phyloP scores from a whole-genome alignment of 1,140 invertebrate genomes.

The Aphelenchoides besseyi region DNA sequence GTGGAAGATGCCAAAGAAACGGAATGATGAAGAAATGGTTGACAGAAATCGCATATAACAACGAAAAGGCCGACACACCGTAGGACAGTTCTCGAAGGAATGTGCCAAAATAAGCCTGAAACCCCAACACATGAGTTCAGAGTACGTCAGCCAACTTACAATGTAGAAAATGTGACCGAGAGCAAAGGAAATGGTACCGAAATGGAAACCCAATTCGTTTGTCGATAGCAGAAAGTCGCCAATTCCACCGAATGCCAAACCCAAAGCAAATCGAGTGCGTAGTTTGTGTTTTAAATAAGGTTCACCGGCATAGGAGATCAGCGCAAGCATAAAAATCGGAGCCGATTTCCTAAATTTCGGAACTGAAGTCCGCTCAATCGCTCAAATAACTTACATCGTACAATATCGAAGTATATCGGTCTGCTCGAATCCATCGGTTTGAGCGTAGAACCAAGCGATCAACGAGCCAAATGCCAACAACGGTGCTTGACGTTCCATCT shows the following conservation, averaged over 20 bases:
- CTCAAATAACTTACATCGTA: background rate
- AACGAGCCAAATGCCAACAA: slow-evolving; percentile 2
- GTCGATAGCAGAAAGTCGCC: slow-evolving; percentile 22
- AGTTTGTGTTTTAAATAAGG: background rate
- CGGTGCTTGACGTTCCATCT: slow-evolving; percentile 9
- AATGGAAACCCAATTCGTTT: slow-evolving; percentile 12
- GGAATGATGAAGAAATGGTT: slow-evolving; percentile 25
- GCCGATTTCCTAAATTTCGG: slow-evolving; percentile 1
- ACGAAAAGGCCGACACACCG: background rate
- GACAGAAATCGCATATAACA: slow-evolving; percentile 14
- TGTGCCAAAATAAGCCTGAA: slow-evolving; percentile 18
- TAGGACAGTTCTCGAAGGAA: background rate
- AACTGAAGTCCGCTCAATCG: background rate
- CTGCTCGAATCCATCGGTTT: slow-evolving; percentile 13
- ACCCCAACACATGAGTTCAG: background rate
- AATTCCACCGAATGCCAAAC: slow-evolving; percentile 4
- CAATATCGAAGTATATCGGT: background rate
- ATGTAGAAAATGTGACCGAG: slow-evolving; percentile 12
- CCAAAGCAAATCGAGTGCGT: background rate
- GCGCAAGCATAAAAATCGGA: slow-evolving; percentile 12
- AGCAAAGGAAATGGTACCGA: slow-evolving; percentile 8
- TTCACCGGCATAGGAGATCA: background rate
- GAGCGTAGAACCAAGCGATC: slow-evolving; percentile 13
- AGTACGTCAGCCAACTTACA: slow-evolving; percentile 9
- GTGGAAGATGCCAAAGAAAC: background rate